Evolutionary conservation across 2,113 vertebrate genomes (phyloP), one percentile per base, ranked within the genome.

Genomic region (Ageneiosus marmoratus): DNA sequence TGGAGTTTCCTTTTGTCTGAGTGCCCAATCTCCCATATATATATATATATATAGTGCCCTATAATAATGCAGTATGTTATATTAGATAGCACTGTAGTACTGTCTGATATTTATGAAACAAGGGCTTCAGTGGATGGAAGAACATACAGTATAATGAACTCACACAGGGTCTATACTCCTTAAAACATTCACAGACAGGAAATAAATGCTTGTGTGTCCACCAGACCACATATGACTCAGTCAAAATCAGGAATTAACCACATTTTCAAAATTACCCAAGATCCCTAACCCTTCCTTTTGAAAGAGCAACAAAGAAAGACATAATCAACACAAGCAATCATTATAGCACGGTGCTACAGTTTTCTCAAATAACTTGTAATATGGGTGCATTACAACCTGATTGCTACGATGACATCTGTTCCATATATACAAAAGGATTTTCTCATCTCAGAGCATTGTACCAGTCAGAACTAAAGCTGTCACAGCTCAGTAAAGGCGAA

Each of bases 21-120:
- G 6, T 73, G 53, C n/a, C 4, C 22, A 24, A n/a, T 16, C 53
- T 79, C 11, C 75, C 9, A 11, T 56, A 16, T n/a, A n/a, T n/a
- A n/a, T n/a, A n/a, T n/a, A n/a, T n/a, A n/a, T n/a, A n/a, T 48
- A 24, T 5, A 77, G 27, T n/a, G 46, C 18, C 4, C 79, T 82
- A 41, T 82, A 50, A 77, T 77, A 50, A 16, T 44, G 12, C 65
- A 32, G n/a, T 72, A 34, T 44, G 44, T 65, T 72, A 58, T 76
- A 72, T 76, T 78, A 51, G 51, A 51, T 11, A 41, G 24, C 29
- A 46, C 51, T 55, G n/a, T 16, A 58, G 18, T 50, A 50, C 37
- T 55, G 29, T 62, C 12, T 79, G 53, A 73, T 81, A 60, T 72
- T 18, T 77, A 53, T 69, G 73, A 27, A 41, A 32, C 13, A 46